Conservation (phyloP, 2,888 invertebrate species). For the Pelosia muscerda region DNA sequence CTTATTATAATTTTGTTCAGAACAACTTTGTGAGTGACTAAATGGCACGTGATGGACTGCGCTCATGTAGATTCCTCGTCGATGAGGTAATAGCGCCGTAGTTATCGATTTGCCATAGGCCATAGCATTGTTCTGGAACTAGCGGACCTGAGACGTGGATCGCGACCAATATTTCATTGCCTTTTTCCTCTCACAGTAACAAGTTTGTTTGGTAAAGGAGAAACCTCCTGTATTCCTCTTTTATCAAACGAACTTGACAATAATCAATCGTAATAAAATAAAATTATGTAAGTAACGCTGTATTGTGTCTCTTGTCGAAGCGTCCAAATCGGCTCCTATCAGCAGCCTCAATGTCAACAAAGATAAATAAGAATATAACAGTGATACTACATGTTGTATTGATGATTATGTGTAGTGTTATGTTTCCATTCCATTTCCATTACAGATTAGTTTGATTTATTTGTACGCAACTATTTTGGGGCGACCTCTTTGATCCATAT, state of each 20-base stretch:
- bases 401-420: neutral
- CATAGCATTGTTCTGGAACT: neutral
- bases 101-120: constrained; percentile 12
- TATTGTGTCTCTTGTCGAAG: neutral
- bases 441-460: neutral
- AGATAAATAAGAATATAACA: neutral
- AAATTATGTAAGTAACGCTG: neutral
- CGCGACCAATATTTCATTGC: neutral
- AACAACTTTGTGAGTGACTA: neutral
- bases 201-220: neutral
- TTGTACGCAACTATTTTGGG: neutral
- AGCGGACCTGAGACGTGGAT: neutral
- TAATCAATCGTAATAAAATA: no score
- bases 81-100: neutral
- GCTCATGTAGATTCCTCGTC: neutral
- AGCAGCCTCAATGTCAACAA: neutral
- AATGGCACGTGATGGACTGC: neutral
- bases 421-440: neutral
- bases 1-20: neutral
- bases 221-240: no score
- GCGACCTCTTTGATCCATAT: no score
- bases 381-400: neutral
- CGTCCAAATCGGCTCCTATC: neutral
- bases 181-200: neutral
- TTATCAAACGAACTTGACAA: no score